phyloP scores from a whole-genome alignment of 2,113 vertebrate genomes.

The Hemicordylus capensis region DNA sequence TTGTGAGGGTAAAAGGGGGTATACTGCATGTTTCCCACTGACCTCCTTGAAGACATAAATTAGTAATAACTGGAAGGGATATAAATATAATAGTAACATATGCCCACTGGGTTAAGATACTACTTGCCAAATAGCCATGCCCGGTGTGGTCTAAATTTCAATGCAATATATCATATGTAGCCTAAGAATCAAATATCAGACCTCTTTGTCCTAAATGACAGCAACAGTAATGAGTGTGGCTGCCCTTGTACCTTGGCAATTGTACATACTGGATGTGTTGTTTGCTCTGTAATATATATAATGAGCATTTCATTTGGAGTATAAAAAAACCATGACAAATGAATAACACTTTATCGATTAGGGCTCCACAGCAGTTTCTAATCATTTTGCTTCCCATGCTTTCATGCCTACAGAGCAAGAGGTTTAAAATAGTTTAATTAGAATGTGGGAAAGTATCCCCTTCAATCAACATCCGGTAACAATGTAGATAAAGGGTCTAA shows the following conservation, averaged over 20 bases:
- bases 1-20: too few species aligned
- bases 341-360: constrained; percentile 65
- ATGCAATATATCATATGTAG: background rate
- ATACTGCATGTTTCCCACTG: too few species aligned
- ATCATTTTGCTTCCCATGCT: constrained; percentile 66
- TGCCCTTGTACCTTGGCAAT: constrained; percentile 29
- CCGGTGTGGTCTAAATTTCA: background rate
- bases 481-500: constrained; percentile 51
- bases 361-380: constrained; percentile 55
- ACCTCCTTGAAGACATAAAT: too few species aligned
- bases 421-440: constrained; percentile 75
- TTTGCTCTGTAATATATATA: constrained; percentile 46
- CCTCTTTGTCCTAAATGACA: background rate
- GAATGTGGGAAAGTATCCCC: constrained; percentile 43
- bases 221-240: constrained; percentile 19
- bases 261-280: constrained; percentile 35
- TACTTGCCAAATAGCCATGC: background rate
- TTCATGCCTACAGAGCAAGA: constrained; percentile 54
- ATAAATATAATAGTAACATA: background rate
- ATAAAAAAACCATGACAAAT: constrained; percentile 50
- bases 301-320: constrained; percentile 54
- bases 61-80: too few species aligned
- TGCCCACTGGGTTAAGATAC: background rate
- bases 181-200: background rate
- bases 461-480: constrained; percentile 58